These are phyloP conservation scores for Drosophila leontia DNA, from an alignment of 1,140 invertebrate genomes.

Conservation along the genomic window DNA sequence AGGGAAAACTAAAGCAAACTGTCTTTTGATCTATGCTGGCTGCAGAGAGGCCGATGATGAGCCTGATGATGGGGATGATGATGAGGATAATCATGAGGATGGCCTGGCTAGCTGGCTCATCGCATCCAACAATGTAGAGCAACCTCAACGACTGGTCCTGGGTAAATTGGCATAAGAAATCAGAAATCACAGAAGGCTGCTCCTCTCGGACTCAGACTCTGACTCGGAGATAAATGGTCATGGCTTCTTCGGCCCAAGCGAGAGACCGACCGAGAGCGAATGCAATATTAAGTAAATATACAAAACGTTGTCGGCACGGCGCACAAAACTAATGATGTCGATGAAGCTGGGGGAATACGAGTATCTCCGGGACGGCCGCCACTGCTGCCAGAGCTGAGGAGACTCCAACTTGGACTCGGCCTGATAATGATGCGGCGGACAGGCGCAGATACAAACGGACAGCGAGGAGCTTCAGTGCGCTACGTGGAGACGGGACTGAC, in stretches of 20 bases:
- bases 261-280: slow-evolving; percentile 34
- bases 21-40: slow-evolving; percentile 80
- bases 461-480: slow-evolving; percentile 12
- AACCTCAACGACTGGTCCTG: slow-evolving; percentile 38
- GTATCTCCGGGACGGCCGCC: slow-evolving; percentile 12
- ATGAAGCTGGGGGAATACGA: slow-evolving; percentile 53
- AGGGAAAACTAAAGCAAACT: slow-evolving; percentile 78
- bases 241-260: slow-evolving; percentile 32
- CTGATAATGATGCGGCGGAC: slow-evolving; percentile 79
- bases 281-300: slow-evolving; percentile 84
- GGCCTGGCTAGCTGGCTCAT: slow-evolving; percentile 20
- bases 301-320: slow-evolving; percentile 82
- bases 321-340: slow-evolving; percentile 83
- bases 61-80: slow-evolving; percentile 33
- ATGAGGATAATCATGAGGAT: slow-evolving; percentile 40
- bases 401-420: slow-evolving; percentile 32
- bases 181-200: slow-evolving; percentile 81
- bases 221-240: slow-evolving; percentile 41
- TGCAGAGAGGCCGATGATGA: slow-evolving; percentile 33
- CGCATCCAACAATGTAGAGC: slow-evolving; percentile 63
- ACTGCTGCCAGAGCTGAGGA: not conserved
- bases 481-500: slow-evolving; percentile 22
- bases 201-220: slow-evolving; percentile 33
- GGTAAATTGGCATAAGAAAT: slow-evolving; percentile 84
- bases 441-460: slow-evolving; percentile 53